Conservation (phyloP, 2,113 vertebrate genomes). For the Phocoena sinus region DNA sequence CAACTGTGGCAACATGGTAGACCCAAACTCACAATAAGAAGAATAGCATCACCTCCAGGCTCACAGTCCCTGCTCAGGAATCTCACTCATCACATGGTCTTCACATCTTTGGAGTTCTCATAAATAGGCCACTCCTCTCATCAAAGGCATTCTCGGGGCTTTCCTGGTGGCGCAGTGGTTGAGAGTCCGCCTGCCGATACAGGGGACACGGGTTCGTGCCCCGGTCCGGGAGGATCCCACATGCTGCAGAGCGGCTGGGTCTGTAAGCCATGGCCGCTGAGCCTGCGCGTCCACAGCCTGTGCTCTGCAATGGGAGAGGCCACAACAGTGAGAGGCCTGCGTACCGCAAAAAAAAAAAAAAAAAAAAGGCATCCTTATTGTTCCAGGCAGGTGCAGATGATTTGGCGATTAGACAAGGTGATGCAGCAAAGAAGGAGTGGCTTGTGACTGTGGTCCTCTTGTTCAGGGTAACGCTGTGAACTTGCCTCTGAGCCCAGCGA, state of each 20-base stretch:
- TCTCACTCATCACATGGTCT: not conserved
- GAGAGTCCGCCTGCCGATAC: too few relatives aligned
- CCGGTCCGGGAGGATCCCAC: too few relatives aligned
- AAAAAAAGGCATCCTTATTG: not conserved
- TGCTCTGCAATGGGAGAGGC: too few relatives aligned
- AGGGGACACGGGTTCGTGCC: too few relatives aligned
- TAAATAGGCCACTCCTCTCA: not conserved
- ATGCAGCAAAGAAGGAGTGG: not conserved
- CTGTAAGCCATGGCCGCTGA: too few relatives aligned
- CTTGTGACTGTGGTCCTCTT: not conserved
- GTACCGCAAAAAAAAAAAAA: too few relatives aligned
- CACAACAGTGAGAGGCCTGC: too few relatives aligned
- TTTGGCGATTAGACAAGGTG: not conserved
- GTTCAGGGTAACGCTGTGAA: not conserved
- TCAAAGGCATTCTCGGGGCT: not conserved
- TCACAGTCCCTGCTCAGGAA: not conserved
- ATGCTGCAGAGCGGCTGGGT: too few relatives aligned
- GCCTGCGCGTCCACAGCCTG: too few relatives aligned
- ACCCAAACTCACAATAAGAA: not conserved
- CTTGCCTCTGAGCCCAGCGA: not conserved
- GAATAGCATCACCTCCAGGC: fast-evolving
- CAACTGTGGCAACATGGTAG: not conserved
- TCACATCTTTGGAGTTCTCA: not conserved
- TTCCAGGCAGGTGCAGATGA: not conserved
- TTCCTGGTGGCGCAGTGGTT: too few relatives aligned